Evolutionary conservation across 2,888 invertebrate species (phyloP).

Genomic region (Melanostoma mellinum): DNA sequence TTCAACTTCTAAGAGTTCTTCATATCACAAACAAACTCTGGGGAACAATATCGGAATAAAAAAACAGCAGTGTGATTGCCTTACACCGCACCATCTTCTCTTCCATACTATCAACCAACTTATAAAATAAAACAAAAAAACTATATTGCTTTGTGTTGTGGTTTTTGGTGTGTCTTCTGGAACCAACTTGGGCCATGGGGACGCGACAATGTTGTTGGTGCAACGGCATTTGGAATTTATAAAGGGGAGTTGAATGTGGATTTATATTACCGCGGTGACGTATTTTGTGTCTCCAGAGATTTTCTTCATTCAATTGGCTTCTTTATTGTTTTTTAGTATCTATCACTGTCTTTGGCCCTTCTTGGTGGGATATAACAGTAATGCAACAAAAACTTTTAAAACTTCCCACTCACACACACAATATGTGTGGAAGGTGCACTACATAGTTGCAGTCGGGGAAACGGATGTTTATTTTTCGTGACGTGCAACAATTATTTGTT

Average conservation of each 20-base stretch:
- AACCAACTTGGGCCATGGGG: constrained; percentile 2
- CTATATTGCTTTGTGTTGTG: constrained; percentile 15
- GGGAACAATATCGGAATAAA: constrained; percentile 63
- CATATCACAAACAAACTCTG: constrained; percentile 38
- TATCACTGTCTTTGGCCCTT: constrained; percentile 7
- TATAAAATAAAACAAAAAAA: not conserved
- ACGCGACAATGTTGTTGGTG: constrained; percentile 6
- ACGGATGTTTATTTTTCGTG: constrained; percentile 9
- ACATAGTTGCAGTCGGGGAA: not conserved
- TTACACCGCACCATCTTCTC: not conserved
- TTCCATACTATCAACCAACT: not conserved
- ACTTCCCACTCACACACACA: not conserved
- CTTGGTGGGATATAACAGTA: constrained; percentile 4
- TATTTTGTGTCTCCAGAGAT: constrained; percentile 47
- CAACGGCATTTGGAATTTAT: constrained; percentile 39
- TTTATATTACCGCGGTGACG: constrained; percentile 57
- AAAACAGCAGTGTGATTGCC: constrained; percentile 27
- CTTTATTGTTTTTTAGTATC: constrained; percentile 7
- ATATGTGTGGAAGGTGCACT: not conserved
- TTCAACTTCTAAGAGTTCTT: constrained; percentile 62
- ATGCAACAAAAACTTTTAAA: not conserved
- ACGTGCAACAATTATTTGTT: too few species aligned
- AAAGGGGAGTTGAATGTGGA: constrained; percentile 57
- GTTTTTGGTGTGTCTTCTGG: constrained; percentile 13
- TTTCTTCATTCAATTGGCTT: constrained; percentile 36